Percentiles rank a stretch among this genome's conserved stretches.
Evolutionary conservation across 1,140 invertebrate species (phyloP).

Genomic region (Cydia splendana): DNA sequence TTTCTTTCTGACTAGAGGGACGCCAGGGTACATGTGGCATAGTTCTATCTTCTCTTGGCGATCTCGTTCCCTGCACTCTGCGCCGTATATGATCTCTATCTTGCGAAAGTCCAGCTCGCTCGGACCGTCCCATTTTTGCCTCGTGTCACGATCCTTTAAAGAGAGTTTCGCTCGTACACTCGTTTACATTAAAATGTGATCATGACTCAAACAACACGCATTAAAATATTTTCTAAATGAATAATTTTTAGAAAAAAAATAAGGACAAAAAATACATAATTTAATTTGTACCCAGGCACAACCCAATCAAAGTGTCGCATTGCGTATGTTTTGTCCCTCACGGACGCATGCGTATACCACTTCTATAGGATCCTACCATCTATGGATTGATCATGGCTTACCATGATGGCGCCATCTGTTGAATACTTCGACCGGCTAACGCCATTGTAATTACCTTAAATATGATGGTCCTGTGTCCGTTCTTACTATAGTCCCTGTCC

Average conservation of each 20-base stretch:
- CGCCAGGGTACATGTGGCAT: conserved; percentile 61
- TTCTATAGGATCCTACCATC: too few species aligned
- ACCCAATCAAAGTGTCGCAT: too few species aligned
- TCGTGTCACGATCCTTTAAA: conserved; percentile 52
- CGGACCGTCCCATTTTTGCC: conserved; percentile 54
- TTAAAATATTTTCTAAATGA: too few species aligned
- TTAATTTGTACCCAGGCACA: too few species aligned
- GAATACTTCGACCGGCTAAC: too few species aligned
- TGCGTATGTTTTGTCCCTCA: too few species aligned
- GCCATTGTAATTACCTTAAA: conserved; percentile 55
- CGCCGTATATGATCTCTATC: conserved; percentile 64
- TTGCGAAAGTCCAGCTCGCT: conserved; percentile 56
- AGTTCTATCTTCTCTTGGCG: conserved; percentile 62
- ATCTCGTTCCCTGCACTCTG: conserved; percentile 61
- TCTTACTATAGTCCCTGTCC: conserved; percentile 64
- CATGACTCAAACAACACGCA: too few species aligned
- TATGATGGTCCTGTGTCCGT: conserved; percentile 66
- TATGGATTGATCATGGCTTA: too few species aligned
- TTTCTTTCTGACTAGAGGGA: conserved; percentile 47
- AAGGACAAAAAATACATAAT: too few species aligned
- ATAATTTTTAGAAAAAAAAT: too few species aligned
- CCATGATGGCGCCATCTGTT: too few species aligned
- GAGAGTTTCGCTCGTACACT: conserved; percentile 15
- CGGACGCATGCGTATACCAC: too few species aligned
- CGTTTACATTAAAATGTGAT: background rate